A percentile compares a stretch with the other conserved stretches of the same genome.
These are phyloP conservation scores for Benitochromis conjunctus DNA, from an alignment of 2,113 vertebrate species.

Conservation along the genomic window DNA sequence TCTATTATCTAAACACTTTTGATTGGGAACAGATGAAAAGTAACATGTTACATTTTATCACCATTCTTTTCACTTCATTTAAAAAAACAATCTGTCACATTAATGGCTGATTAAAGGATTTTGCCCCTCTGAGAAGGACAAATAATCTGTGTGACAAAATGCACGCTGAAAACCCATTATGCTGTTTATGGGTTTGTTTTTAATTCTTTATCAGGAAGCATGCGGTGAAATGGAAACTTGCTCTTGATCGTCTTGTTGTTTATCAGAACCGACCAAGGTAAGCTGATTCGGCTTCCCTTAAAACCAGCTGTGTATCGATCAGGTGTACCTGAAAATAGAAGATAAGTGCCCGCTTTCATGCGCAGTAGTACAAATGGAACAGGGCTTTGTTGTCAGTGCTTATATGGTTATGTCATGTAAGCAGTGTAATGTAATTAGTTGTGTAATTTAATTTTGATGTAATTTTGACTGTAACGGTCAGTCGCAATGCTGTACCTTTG, in stretches of 20 bases:
- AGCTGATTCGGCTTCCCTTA: constrained; percentile 39
- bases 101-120: not conserved
- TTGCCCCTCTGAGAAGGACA: not conserved
- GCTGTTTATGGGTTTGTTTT: not conserved
- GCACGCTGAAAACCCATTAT: not conserved
- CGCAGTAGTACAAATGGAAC: not conserved
- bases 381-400: not conserved
- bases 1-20: not conserved
- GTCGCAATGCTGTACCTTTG: constrained; percentile 75
- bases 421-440: not conserved
- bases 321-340: constrained; percentile 75
- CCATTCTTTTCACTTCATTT: no score
- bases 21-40: not conserved
- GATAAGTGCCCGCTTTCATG: not conserved
- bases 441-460: not conserved
- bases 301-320: constrained; percentile 63
- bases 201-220: not conserved
- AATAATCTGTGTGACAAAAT: not conserved
- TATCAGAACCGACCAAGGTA: not conserved
- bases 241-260: not conserved
- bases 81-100: not conserved
- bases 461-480: not conserved
- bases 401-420: not conserved
- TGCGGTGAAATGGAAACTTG: not conserved
- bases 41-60: no score